phyloP scores from a whole-genome alignment of 1,140 invertebrate genomes.

The Cotesia vestalis region DNA sequence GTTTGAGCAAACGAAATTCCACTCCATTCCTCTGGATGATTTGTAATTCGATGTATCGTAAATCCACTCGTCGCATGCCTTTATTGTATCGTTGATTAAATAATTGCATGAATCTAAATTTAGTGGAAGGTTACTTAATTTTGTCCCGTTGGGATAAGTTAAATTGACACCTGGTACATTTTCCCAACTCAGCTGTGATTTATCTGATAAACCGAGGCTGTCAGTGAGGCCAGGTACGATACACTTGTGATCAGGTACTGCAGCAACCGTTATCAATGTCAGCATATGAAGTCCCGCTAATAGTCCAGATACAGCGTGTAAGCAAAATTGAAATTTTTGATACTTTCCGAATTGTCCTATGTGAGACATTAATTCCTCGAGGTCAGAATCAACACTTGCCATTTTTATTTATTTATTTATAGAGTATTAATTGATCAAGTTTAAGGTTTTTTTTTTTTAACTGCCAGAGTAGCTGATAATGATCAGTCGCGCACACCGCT shows the following conservation, averaged over 20 bases:
- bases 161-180: slow-evolving; percentile 41
- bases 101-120: slow-evolving; percentile 68
- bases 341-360: slow-evolving; percentile 82
- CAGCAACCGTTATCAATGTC: slow-evolving; percentile 78
- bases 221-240: slow-evolving; percentile 65
- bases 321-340: slow-evolving; percentile 77
- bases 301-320: slow-evolving; percentile 77
- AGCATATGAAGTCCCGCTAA: slow-evolving; percentile 86
- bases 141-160: slow-evolving; percentile 47
- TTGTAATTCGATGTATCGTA: slow-evolving; percentile 77
- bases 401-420: slow-evolving; percentile 36
- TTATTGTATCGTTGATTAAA: slow-evolving; percentile 58
- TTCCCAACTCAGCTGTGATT: slow-evolving; percentile 66
- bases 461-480: not conserved
- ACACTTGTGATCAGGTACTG: slow-evolving; percentile 79
- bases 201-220: slow-evolving; percentile 55
- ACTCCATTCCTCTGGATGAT: slow-evolving; percentile 79
- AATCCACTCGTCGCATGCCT: slow-evolving; percentile 72
- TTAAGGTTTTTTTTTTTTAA: too few relatives aligned
- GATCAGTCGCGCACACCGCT: too few relatives aligned
- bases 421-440: too few relatives aligned
- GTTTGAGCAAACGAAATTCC: slow-evolving; percentile 84
- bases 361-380: slow-evolving; percentile 76
- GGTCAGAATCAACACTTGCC: slow-evolving; percentile 70
- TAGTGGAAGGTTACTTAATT: slow-evolving; percentile 66